Evolutionary conservation across 1,140 invertebrate species (phyloP).

Genomic region (Popillia japonica): DNA sequence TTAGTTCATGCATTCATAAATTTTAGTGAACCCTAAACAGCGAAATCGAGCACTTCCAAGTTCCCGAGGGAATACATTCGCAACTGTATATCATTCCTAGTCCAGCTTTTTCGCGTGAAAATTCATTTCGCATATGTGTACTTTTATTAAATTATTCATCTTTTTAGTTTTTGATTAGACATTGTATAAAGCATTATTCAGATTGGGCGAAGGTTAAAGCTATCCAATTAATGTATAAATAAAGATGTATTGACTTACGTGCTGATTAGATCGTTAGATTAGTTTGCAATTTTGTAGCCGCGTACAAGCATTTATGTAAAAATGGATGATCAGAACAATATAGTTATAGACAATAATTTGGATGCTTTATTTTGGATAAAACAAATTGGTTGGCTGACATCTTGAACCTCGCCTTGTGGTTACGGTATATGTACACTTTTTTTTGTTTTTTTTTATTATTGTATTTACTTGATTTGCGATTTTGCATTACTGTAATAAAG

Average conservation of each 20-base stretch:
- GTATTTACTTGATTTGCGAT: no score
- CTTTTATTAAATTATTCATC: constrained; percentile 4
- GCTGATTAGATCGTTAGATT: no score
- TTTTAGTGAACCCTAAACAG: background rate
- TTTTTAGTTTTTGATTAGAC: background rate
- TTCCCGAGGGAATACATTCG: background rate
- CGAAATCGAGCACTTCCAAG: background rate
- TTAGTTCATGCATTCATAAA: background rate
- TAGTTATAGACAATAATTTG: no score
- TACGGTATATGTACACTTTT: no score
- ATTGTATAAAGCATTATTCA: background rate
- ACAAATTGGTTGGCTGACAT: no score
- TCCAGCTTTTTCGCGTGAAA: background rate
- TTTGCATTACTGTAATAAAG: no score
- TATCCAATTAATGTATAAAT: background rate
- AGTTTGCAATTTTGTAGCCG: no score
- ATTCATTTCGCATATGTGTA: background rate
- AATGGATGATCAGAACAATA: no score
- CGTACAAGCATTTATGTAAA: no score
- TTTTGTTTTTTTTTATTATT: no score
- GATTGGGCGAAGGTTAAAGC: background rate
- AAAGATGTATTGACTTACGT: background rate
- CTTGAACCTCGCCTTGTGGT: no score
- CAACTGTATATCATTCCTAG: constrained; percentile 1
- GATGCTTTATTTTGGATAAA: no score